Base-by-base conservation (phyloP, 2,797 vertebrate species). In the Gymnothorax javanicus region DNA sequence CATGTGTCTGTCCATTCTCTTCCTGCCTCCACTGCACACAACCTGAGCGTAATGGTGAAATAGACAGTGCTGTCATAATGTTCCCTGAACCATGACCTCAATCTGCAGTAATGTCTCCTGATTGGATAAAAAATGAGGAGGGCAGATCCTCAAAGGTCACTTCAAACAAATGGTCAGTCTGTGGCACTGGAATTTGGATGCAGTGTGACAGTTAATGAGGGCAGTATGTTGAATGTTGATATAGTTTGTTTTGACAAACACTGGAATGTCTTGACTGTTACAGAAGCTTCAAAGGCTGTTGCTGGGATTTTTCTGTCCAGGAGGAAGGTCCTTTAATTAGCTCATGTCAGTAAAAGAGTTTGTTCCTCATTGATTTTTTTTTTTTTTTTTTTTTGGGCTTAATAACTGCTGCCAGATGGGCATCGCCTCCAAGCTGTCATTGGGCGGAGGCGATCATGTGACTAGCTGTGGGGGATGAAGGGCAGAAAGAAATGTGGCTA, bases 361-460 rank as follows among this genome's bases (percentile, higher is more conserved):
- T n/a, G 43, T n/a, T 23, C 50, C 8, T 15, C 20, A 20, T 54
- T 13, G 43, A 54, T 81, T 81, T 54, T 81, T 54, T 27, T 7
- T n/a, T n/a, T n/a, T n/a, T n/a, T n/a, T n/a, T 54, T n/a, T n/a
- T 1, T 2, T 43, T 20, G 64, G 77, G 20, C 43, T 81, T 56
- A 56, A 81, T 81, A 81, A 23, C 23, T 23, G 7, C 20, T 77
- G 77, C 56, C 77, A 56, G 50, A 81, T 81, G 77, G 17, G 17
- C 77, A n/a, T 56, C 20, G 52, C 52, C 50, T 20, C 52, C 17
- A 11, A 12, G 52, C 77, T 56, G 50, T 56, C 8, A 81, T 81
- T 81, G 77, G 77, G 77, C 52, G 3, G 77, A 23, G 77, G 43
- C 7, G 11, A 52, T 81, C 77, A 81, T 81, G 77, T 81, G 77